These are phyloP conservation scores for Candoia aspera DNA, from an alignment of 2,113 vertebrate genomes.

Conservation along the genomic window DNA sequence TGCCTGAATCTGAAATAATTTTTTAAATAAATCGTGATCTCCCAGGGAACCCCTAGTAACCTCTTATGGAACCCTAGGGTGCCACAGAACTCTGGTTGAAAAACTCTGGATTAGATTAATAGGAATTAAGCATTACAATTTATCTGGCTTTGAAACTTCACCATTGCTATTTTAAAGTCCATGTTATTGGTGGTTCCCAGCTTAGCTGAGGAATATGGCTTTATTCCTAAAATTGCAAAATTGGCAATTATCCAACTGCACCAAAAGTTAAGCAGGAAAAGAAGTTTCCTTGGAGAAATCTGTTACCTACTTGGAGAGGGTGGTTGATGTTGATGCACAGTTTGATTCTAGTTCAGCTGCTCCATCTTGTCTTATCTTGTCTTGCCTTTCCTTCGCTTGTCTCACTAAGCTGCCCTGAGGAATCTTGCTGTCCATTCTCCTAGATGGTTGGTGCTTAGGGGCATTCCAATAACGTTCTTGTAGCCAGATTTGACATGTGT, in stretches of 20 bases:
- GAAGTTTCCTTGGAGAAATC: neutral
- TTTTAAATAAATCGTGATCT: too few species aligned
- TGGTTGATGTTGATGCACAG: neutral
- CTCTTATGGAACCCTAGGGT: too few species aligned
- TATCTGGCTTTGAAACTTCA: constrained; percentile 12
- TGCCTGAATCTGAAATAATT: too few species aligned
- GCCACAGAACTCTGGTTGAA: too few species aligned
- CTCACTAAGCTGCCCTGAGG: neutral
- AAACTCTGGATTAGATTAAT: neutral
- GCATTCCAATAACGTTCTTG: neutral
- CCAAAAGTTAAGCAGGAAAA: neutral
- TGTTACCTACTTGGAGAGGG: neutral
- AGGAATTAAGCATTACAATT: neutral
- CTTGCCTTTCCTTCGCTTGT: neutral
- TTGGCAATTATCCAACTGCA: neutral
- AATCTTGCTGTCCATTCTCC: neutral
- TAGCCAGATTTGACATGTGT: neutral
- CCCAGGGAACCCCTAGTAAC: too few species aligned
- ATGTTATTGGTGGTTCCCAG: neutral
- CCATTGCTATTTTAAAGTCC: neutral
- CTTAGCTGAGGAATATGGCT: neutral
- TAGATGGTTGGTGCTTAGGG: neutral
- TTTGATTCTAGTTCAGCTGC: neutral
- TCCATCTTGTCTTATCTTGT: neutral
- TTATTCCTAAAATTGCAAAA: neutral